phyloP scores from a whole-genome alignment of 2,113 vertebrate genomes.

The Mesembrinibis cayennensis region DNA sequence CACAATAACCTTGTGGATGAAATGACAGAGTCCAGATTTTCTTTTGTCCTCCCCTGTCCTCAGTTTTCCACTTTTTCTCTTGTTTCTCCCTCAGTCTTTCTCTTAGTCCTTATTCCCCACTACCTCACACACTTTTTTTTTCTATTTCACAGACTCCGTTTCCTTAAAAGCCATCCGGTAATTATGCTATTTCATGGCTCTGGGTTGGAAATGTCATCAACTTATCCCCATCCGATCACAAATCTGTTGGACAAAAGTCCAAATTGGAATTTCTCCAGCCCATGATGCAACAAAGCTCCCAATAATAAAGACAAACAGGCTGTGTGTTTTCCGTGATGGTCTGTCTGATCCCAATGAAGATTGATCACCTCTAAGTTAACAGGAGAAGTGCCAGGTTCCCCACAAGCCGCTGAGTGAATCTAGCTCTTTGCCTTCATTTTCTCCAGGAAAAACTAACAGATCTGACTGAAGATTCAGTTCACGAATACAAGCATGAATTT shows the following conservation, averaged over 20 bases:
- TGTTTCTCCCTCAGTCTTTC: not conserved
- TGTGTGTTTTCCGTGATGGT: constrained; percentile 68
- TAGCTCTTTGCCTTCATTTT: constrained; percentile 50
- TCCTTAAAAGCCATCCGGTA: not conserved
- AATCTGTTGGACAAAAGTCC: constrained; percentile 30
- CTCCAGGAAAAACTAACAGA: constrained; percentile 41
- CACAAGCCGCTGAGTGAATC: constrained; percentile 6
- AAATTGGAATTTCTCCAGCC: constrained; percentile 66
- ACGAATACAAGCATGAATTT: constrained; percentile 40
- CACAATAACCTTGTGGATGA: constrained; percentile 17
- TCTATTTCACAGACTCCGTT: not conserved
- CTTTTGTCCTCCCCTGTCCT: constrained; percentile 38
- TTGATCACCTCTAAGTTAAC: constrained; percentile 71
- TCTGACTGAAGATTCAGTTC: constrained; percentile 42
- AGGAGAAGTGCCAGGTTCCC: constrained; percentile 47
- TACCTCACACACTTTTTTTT: not conserved
- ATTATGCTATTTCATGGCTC: constrained; percentile 19
- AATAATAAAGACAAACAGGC: constrained; percentile 78
- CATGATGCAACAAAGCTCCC: constrained; percentile 69
- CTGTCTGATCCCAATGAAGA: constrained; percentile 72
- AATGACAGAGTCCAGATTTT: not conserved
- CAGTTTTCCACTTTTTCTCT: constrained; percentile 6
- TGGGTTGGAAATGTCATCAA: not conserved
- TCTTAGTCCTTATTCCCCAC: not conserved
- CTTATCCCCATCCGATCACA: not conserved